These are phyloP conservation scores for Notarius lentiginosus DNA, from an alignment of 2,113 vertebrate species.

Conservation along the genomic window DNA sequence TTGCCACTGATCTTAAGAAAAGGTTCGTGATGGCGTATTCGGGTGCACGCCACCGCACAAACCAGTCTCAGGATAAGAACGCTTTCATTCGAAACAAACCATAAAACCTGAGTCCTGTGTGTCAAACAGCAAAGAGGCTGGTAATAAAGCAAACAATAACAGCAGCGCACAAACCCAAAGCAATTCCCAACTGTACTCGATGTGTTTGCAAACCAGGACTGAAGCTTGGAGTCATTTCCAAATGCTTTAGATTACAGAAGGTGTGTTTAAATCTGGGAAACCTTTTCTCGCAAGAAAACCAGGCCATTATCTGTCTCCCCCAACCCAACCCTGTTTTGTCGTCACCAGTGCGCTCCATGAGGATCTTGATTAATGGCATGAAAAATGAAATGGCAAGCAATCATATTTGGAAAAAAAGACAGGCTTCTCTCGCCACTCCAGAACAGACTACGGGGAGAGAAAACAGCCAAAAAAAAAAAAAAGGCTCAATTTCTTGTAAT, in stretches of 20 bases:
- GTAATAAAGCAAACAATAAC: not conserved
- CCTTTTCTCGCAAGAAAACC: slow-evolving; percentile 9
- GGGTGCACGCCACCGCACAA: not conserved
- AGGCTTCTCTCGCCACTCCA: not conserved
- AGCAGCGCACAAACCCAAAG: slow-evolving; percentile 10
- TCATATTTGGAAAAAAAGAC: not conserved
- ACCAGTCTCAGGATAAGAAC: not conserved
- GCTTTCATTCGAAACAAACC: not conserved
- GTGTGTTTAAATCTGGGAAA: not conserved
- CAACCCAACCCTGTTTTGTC: not conserved
- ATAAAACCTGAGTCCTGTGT: not conserved
- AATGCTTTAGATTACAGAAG: slow-evolving; percentile 5
- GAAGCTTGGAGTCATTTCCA: not conserved
- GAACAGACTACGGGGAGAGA: not conserved
- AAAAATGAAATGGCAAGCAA: not conserved
- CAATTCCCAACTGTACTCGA: not conserved
- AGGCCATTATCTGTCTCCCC: not conserved
- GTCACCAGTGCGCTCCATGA: not conserved
- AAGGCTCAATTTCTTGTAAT: slow-evolving; percentile 17
- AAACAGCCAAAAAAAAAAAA: too few relatives aligned
- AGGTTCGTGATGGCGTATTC: not conserved
- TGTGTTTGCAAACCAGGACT: not conserved
- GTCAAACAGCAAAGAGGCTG: not conserved
- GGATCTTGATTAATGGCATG: not conserved
- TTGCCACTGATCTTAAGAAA: slow-evolving; percentile 15